Percentiles rank a stretch among this genome's conserved stretches.
phyloP scores from a whole-genome alignment of 2,113 vertebrate species.

The Alces alces region DNA sequence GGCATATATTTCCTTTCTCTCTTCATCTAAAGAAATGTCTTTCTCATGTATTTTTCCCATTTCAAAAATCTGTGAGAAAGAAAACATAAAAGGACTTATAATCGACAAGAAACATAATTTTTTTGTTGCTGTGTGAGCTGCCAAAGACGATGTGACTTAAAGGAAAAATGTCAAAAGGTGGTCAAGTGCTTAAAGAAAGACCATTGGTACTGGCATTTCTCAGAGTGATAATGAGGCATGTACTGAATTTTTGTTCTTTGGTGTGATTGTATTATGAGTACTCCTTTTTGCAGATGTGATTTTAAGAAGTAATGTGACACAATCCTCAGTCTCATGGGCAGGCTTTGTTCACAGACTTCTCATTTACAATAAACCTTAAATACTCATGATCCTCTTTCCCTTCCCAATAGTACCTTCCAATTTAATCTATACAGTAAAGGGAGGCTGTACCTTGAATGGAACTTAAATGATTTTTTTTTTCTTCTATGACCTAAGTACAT shows the following conservation, averaged over 20 bases:
- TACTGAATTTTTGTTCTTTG: conserved; percentile 46
- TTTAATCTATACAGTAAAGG: conserved; percentile 40
- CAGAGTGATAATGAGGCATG: conserved; percentile 38
- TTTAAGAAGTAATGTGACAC: conserved; percentile 42
- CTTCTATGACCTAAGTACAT: not conserved
- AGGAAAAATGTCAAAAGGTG: conserved; percentile 55
- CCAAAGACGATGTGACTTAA: conserved; percentile 9
- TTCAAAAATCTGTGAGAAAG: conserved; percentile 41
- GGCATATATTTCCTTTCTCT: not conserved
- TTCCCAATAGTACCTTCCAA: not conserved
- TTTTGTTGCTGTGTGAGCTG: conserved; percentile 25
- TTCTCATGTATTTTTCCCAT: not conserved
- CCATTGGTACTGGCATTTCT: conserved; percentile 25
- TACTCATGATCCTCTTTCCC: conserved; percentile 21
- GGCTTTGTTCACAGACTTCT: conserved; percentile 58
- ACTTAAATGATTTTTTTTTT: conserved; percentile 15
- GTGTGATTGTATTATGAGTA: conserved; percentile 34
- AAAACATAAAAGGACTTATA: conserved; percentile 55
- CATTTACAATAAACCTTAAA: conserved; percentile 47
- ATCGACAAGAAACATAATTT: conserved; percentile 59
- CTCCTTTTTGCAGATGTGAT: conserved; percentile 42
- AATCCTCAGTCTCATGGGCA: conserved; percentile 24
- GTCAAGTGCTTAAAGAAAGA: conserved; percentile 59
- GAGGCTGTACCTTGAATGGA: not conserved
- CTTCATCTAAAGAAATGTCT: not conserved